Evolutionary conservation across 2,888 invertebrate species (phyloP), one percentile per base, ranked within the genome.

Genomic region (Apotomis turbidana): DNA sequence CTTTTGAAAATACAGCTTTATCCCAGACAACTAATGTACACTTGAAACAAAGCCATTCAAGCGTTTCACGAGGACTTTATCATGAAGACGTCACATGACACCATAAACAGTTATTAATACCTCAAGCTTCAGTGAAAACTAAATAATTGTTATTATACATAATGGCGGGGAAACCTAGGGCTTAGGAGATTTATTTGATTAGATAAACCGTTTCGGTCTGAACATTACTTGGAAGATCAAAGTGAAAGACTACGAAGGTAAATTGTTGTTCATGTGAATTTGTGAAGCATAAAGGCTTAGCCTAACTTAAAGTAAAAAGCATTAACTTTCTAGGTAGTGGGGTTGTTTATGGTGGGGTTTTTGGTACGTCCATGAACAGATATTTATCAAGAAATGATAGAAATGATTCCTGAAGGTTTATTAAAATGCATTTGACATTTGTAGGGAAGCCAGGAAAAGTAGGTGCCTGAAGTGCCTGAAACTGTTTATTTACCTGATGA

Each of bases 41-140:
- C 13, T 54, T 44, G 10, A 8, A 36, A 8, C 4, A 8, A 64
- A 44, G 3, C 6, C 10, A 10, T 8, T 1, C 3, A 9, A 49
- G 9, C 3, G 44, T 44, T 64, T 44, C 55, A 64, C 8, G 13
- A 64, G 15, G 3, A 27, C 27, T 8, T 83, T 80, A 79, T 73
- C 80, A 76, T 78, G 78, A 5, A 55, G 44, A 41, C 15, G 44
- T 64, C 55, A 27, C 54, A 64, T 64, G 44, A 55, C 64, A 64
- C 52, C 77, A 78, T 78, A 81, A 83, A 83, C 82, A 80, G 83
- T 82, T 83, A 83, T 84, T 83, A 83, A 83, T 80, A 82, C 76
- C 78, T 78, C 81, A 81, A 81, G 78, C 79, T 77, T 74, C 74
- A 77, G 82, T 78, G 83, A 82, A 84, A 86, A 83, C 80, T 75